phyloP scores from a whole-genome alignment of 2,797 vertebrate species.

The Acanthiza pusilla region DNA sequence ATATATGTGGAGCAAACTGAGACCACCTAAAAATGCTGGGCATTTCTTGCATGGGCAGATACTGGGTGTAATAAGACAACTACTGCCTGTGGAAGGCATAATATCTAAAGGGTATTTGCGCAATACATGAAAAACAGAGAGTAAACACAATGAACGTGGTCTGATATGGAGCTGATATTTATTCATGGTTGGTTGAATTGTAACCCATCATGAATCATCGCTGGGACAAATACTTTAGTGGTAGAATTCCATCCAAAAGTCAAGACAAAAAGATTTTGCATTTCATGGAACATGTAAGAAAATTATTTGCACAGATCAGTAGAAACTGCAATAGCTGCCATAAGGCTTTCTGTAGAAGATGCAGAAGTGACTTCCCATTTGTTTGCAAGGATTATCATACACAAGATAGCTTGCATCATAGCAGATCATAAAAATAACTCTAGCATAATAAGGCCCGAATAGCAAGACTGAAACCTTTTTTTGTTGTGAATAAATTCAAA shows the following conservation, averaged over 20 bases:
- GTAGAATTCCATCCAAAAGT: neutral
- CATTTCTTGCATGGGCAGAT: neutral
- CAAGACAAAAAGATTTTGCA: neutral
- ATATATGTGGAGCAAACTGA: neutral
- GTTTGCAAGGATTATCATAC: neutral
- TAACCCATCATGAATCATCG: neutral
- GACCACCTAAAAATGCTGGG: neutral
- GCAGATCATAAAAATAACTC: neutral
- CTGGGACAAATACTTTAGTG: neutral
- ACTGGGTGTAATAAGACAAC: neutral
- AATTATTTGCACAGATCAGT: neutral
- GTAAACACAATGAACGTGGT: neutral
- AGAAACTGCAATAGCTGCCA: neutral
- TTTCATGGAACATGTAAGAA: neutral
- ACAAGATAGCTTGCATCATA: neutral
- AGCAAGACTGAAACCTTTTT: neutral
- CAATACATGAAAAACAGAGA: neutral
- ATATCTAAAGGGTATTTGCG: neutral
- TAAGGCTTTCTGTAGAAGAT: neutral
- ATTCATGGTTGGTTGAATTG: rapidly evolving
- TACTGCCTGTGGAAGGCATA: neutral
- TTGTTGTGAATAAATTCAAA: neutral
- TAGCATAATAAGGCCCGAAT: neutral
- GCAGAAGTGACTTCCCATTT: neutral
- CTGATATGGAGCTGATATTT: neutral